A percentile compares a stretch with the other conserved stretches of the same genome.
These are phyloP conservation scores for Alligator sinensis DNA, from an alignment of 2,113 vertebrate species.

Conservation along the genomic window DNA sequence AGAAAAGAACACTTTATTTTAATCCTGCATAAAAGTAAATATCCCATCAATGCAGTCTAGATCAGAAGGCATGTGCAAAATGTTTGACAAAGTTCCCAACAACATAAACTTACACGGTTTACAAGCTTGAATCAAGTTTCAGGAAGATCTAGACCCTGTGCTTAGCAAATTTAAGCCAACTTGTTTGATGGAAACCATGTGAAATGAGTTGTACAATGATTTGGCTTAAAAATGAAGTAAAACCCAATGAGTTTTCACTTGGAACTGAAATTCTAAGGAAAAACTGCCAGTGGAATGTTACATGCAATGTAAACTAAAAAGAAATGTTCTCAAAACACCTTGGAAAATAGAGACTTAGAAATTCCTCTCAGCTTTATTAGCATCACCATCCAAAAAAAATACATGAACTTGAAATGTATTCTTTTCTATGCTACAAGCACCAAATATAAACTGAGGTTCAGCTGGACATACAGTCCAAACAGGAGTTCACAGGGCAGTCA, in stretches of 20 bases:
- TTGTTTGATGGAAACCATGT: not conserved
- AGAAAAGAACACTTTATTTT: not conserved
- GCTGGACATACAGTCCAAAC: not conserved
- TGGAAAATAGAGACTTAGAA: not conserved
- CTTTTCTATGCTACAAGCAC: not conserved
- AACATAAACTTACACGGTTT: not conserved
- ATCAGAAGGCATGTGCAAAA: not conserved
- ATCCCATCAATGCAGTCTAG: not conserved
- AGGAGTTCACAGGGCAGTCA: not conserved
- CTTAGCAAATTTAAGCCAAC: not conserved
- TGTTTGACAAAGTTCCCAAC: not conserved
- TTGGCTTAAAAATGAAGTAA: not conserved
- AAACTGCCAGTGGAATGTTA: not conserved
- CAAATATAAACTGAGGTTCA: not conserved
- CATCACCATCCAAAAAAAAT: not conserved
- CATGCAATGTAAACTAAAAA: not conserved
- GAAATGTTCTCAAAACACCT: not conserved
- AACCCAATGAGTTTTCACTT: not conserved
- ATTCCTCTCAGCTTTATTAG: not conserved
- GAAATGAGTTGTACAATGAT: not conserved
- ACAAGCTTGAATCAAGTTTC: not conserved
- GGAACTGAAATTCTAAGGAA: not conserved
- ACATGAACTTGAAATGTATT: not conserved
- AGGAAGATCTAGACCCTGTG: not conserved
- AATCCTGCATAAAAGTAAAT: not conserved